These are phyloP conservation scores for Colletes latitarsis DNA, from an alignment of 1,140 invertebrate species.

Conservation along the genomic window DNA sequence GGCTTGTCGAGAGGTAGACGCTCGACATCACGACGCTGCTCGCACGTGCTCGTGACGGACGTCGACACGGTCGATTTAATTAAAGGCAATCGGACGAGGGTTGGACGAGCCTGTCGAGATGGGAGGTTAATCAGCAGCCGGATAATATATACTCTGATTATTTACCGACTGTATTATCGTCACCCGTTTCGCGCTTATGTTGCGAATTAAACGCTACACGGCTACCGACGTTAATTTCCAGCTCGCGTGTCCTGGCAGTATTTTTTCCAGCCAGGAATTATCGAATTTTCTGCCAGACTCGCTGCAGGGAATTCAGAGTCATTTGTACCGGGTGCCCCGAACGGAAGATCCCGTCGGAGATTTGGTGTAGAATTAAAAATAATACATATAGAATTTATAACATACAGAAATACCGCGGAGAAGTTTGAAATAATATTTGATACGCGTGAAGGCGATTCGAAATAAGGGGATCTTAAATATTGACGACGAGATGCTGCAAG, in stretches of 20 bases:
- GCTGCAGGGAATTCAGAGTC: neutral
- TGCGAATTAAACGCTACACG: constrained; percentile 34
- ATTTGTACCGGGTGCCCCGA: no score
- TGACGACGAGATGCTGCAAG: no score
- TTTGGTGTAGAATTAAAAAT: no score
- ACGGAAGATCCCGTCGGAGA: no score
- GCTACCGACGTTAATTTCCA: constrained; percentile 17
- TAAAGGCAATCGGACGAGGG: constrained; percentile 59
- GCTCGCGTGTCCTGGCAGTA: constrained; percentile 9
- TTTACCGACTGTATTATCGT: constrained; percentile 33
- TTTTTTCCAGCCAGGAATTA: constrained; percentile 24
- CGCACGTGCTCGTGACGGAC: constrained; percentile 57
- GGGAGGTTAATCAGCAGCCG: constrained; percentile 35
- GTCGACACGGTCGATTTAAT: constrained; percentile 64
- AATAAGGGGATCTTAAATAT: no score
- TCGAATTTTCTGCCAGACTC: constrained; percentile 27
- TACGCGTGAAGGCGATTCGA: no score
- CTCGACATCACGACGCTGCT: constrained; percentile 35
- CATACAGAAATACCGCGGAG: no score
- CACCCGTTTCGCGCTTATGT: constrained; percentile 13
- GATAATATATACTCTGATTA: constrained; percentile 28
- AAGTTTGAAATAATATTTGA: no score
- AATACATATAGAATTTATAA: no score
- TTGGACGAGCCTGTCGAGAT: constrained; percentile 21
- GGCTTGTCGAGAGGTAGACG: constrained; percentile 17